Conservation (phyloP, 2,797 vertebrate genomes). For the Hylomyscus alleni region DNA sequence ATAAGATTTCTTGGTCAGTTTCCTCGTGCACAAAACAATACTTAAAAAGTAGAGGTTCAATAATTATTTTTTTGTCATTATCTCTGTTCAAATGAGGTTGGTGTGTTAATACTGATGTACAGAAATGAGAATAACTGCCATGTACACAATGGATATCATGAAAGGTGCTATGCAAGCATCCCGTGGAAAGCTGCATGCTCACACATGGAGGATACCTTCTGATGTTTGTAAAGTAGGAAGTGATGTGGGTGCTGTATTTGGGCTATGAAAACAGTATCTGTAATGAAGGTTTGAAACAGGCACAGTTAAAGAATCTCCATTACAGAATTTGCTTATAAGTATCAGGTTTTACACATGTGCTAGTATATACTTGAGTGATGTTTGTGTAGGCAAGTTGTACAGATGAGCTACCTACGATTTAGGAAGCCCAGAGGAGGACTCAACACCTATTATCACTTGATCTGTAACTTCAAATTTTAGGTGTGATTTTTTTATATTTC, state of each 20-base stretch:
- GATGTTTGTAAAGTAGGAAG: not conserved
- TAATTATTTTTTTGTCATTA: not conserved
- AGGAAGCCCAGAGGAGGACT: not conserved
- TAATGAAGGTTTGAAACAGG: not conserved
- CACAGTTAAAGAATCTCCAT: not conserved
- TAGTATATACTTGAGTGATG: not conserved
- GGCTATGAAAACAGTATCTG: not conserved
- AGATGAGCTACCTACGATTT: not conserved
- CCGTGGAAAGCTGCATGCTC: not conserved
- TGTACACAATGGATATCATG: not conserved
- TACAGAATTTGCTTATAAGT: not conserved
- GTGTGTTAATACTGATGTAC: not conserved
- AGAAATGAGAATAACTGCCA: not conserved
- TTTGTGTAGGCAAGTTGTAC: not conserved
- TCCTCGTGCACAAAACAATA: not conserved
- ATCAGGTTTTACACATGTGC: not conserved
- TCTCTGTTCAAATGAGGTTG: slow-evolving; percentile 7
- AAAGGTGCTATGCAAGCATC: not conserved
- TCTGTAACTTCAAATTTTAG: not conserved
- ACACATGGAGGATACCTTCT: not conserved
- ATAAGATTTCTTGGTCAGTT: not conserved
- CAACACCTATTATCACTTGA: not conserved
- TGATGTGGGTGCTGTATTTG: not conserved
- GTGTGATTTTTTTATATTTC: not conserved
- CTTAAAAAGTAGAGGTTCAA: not conserved